These are phyloP conservation scores for Phataginus tricuspis DNA, from an alignment of 2,797 vertebrate genomes.

Conservation along the genomic window DNA sequence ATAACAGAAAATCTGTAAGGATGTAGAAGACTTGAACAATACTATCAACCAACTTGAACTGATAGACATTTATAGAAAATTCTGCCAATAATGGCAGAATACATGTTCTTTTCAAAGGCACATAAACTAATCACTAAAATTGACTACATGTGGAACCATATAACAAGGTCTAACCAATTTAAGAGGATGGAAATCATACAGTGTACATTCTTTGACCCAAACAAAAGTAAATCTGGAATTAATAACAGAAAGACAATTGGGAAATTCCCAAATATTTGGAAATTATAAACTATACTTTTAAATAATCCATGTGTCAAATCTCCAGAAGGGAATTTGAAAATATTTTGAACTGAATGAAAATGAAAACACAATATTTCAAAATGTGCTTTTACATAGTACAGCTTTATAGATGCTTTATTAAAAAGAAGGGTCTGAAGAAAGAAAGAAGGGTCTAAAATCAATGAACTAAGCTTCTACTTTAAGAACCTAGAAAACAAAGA, in stretches of 20 bases:
- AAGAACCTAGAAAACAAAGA: background rate
- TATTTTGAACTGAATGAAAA: constrained; percentile 59
- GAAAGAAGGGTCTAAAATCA: background rate
- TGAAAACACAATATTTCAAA: constrained; percentile 28
- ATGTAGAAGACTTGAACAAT: background rate
- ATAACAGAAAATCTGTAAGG: constrained; percentile 45
- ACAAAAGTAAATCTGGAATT: constrained; percentile 33
- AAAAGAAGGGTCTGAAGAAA: background rate
- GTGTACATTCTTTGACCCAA: background rate
- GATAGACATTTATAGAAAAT: background rate
- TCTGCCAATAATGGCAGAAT: background rate
- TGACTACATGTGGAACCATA: background rate
- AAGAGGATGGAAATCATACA: background rate
- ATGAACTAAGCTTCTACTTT: constrained; percentile 8
- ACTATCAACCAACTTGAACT: background rate
- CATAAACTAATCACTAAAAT: constrained; percentile 13
- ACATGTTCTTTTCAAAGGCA: constrained; percentile 17
- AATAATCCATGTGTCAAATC: constrained; percentile 22
- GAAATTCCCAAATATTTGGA: constrained; percentile 38
- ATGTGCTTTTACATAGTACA: background rate
- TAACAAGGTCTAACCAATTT: constrained; percentile 9
- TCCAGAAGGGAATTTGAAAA: background rate
- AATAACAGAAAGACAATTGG: background rate
- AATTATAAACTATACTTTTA: constrained; percentile 32
- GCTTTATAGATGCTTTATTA: background rate